Evolutionary conservation across 1,140 invertebrate species (phyloP), one percentile per base, ranked within the genome.

Genomic region (Amyelois transitella): DNA sequence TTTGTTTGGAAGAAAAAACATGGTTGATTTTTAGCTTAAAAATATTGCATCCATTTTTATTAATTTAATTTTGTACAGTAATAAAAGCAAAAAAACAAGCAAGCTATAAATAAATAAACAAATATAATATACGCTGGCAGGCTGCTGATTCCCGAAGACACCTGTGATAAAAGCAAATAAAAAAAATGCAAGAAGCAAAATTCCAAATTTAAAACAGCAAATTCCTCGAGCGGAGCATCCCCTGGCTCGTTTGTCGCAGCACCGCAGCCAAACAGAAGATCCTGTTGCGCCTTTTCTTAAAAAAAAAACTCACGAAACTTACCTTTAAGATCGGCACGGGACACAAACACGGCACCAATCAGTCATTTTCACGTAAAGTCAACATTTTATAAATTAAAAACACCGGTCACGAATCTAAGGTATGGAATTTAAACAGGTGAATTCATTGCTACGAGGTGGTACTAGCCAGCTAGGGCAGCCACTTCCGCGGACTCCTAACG

Each of bases 261-360:
- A 6, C 12, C 19, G 47, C 47, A 49, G 47, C 6, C 12, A 28
- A 14, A 2, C 19, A 12, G 7, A 48, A 48, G 10, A 12, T 14
- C 45, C 45, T 21, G 18, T 48, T 48, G 45, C 45, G 45, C 45
- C 45, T 2, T 12, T 21, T 2, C 45, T 7, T n/a, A 6, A 7
- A 21, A 20, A 22, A 12, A 54, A 54, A 52, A 56, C 8, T 21
- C 5, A 54, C 25, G 51, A 71, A 62, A 74, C 75, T 68, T 75
- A 79, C 76, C 78, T 81, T 66, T 73, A 70, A 53, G 50, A 58
- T 53, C 60, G 49, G 50, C 69, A 62, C 60, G 55, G 55, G 43
- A 47, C 62, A 58, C 67, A 51, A 52, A 24, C 49, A 57, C 61
- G 53, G 62, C 60, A 66, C 70, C 59, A 56, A 62, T 45, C 32